These are phyloP conservation scores for Xanthorhoe spadicearia DNA, from an alignment of 2,888 invertebrate species.

Conservation along the genomic window DNA sequence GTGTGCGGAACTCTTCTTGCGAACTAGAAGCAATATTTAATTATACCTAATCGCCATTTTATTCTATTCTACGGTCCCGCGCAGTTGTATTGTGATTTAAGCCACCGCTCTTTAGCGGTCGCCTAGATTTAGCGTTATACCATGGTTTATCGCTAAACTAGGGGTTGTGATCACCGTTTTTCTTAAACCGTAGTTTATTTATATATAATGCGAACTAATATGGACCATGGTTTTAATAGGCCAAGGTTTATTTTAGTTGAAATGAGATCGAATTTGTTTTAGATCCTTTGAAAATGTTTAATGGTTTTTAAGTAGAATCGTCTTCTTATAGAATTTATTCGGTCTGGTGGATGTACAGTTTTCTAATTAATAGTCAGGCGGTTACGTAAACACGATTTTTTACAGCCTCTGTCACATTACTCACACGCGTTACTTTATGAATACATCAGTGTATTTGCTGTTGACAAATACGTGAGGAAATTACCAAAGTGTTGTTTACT, in stretches of 20 bases:
- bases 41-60: slow-evolving; percentile 8
- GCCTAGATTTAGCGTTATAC: too few species aligned
- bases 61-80: too few species aligned
- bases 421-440: slow-evolving; percentile 18
- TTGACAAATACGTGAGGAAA: slow-evolving; percentile 23
- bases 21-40: slow-evolving; percentile 27
- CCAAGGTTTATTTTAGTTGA: too few species aligned
- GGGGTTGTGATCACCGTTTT: too few species aligned
- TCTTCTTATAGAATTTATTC: not conserved
- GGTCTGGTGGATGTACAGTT: not conserved
- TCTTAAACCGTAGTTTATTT: too few species aligned
- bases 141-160: too few species aligned
- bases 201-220: too few species aligned
- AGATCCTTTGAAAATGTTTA: too few species aligned
- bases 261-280: too few species aligned
- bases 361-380: slow-evolving; percentile 6
- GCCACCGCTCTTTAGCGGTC: too few species aligned
- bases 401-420: slow-evolving; percentile 13
- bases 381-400: not conserved
- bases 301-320: not conserved
- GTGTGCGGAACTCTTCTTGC: slow-evolving; percentile 17
- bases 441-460: slow-evolving; percentile 14
- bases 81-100: too few species aligned
- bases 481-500: slow-evolving; percentile 15
- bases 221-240: too few species aligned